These are phyloP conservation scores for Malurus leucopterus DNA, from an alignment of 2,797 vertebrate genomes.

Conservation along the genomic window DNA sequence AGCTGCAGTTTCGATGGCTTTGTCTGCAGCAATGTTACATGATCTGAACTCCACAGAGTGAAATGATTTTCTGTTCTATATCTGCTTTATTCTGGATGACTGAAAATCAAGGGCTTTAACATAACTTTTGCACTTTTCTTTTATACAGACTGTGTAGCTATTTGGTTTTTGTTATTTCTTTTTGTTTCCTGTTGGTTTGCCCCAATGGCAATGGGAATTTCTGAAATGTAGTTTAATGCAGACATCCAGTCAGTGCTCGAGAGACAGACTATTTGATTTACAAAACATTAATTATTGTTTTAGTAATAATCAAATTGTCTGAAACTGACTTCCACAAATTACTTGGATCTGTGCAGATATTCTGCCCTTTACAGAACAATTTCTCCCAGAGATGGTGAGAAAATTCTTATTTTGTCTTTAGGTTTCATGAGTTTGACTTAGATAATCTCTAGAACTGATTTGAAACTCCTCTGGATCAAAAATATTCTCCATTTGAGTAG, in stretches of 20 bases:
- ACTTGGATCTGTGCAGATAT: background rate
- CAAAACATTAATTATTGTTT: background rate
- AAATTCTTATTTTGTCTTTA: background rate
- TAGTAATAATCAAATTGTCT: constrained; percentile 13
- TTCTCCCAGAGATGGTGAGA: background rate
- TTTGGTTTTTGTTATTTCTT: background rate
- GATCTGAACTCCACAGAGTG: background rate
- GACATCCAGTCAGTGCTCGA: background rate
- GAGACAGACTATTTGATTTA: background rate
- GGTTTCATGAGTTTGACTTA: background rate
- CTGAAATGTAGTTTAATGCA: constrained; percentile 10
- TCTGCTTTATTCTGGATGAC: background rate
- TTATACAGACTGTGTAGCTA: background rate
- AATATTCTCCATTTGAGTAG: background rate
- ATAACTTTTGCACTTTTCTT: background rate
- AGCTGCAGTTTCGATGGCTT: background rate
- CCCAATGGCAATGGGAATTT: constrained; percentile 17
- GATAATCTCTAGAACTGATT: background rate
- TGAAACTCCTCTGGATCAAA: background rate
- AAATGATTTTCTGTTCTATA: background rate
- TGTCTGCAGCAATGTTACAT: background rate
- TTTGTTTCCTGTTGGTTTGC: background rate
- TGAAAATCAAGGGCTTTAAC: background rate
- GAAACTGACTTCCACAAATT: background rate
- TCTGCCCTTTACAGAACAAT: background rate